Conservation (phyloP, 2,797 vertebrate genomes). For the Oryzias dopingdopingensis region DNA sequence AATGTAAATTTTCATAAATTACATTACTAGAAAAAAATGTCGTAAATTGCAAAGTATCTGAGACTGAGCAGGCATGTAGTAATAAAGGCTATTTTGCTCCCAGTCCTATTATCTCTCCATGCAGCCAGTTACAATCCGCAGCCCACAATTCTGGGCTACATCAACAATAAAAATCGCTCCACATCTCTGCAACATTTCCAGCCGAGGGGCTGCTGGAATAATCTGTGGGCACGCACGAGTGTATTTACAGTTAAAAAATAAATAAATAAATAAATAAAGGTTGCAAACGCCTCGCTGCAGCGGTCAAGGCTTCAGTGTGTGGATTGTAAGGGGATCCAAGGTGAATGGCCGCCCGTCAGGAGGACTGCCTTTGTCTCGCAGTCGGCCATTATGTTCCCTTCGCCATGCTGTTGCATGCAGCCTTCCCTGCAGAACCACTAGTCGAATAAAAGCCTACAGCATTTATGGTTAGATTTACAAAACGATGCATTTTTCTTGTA, state of each 20-base stretch:
- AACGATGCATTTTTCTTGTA: neutral
- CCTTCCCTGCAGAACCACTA: constrained; percentile 16
- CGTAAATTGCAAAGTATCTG: constrained; percentile 1
- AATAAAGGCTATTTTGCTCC: constrained; percentile 26
- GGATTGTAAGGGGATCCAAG: constrained; percentile 44
- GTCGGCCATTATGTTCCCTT: constrained; percentile 78
- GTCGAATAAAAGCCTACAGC: constrained; percentile 11
- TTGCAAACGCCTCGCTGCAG: constrained; percentile 6
- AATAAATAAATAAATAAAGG: neutral
- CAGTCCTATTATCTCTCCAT: constrained; percentile 40
- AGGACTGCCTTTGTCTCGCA: constrained; percentile 80
- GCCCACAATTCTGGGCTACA: constrained; percentile 43
- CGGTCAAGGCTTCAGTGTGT: constrained; percentile 17
- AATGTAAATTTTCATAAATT: constrained; percentile 11
- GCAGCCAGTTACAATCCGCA: constrained; percentile 37
- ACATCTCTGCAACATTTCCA: constrained; percentile 25
- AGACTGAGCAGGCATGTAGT: constrained; percentile 5
- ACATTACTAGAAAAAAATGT: constrained; percentile 8
- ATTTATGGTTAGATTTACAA: neutral
- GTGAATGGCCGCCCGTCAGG: constrained; percentile 72
- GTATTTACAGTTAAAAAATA: constrained; percentile 7
- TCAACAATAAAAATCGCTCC: constrained; percentile 57
- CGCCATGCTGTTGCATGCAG: constrained; percentile 60
- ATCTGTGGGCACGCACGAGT: constrained; percentile 28
- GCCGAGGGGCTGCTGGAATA: constrained; percentile 14